These are phyloP conservation scores for Campoletis sonorensis DNA, from an alignment of 1,140 invertebrate species.

Conservation along the genomic window DNA sequence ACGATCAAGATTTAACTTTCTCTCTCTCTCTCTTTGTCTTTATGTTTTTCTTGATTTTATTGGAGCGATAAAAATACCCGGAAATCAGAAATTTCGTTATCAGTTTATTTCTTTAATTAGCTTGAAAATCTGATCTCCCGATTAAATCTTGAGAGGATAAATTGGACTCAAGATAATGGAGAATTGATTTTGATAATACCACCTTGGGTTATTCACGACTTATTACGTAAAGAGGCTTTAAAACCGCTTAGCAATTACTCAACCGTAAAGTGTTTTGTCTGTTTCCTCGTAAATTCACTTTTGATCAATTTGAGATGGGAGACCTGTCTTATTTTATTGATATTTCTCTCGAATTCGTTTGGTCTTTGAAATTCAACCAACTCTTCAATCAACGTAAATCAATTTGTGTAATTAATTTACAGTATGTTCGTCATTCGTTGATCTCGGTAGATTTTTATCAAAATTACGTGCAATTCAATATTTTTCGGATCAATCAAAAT, in stretches of 20 bases:
- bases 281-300: too few relatives aligned
- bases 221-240: too few relatives aligned
- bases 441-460: too few relatives aligned
- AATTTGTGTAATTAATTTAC: not conserved
- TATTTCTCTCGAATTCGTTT: too few relatives aligned
- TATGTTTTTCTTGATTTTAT: not conserved
- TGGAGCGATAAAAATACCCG: not conserved
- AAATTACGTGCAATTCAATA: too few relatives aligned
- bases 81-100: constrained; percentile 8
- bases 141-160: not conserved
- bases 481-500: too few relatives aligned
- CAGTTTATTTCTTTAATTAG: not conserved
- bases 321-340: too few relatives aligned
- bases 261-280: too few relatives aligned
- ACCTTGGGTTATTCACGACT: not conserved
- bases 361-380: not conserved
- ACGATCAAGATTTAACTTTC: not conserved
- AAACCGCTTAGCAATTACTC: too few relatives aligned
- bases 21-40: not conserved
- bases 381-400: not conserved
- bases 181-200: not conserved
- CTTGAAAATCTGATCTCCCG: not conserved
- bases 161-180: not conserved
- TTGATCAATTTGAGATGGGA: too few relatives aligned
- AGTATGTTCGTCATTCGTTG: not conserved